A percentile compares a stretch with the other conserved stretches of the same genome.
Evolutionary conservation across 2,888 invertebrate genomes (phyloP).

Genomic region (Molanna angustata): DNA sequence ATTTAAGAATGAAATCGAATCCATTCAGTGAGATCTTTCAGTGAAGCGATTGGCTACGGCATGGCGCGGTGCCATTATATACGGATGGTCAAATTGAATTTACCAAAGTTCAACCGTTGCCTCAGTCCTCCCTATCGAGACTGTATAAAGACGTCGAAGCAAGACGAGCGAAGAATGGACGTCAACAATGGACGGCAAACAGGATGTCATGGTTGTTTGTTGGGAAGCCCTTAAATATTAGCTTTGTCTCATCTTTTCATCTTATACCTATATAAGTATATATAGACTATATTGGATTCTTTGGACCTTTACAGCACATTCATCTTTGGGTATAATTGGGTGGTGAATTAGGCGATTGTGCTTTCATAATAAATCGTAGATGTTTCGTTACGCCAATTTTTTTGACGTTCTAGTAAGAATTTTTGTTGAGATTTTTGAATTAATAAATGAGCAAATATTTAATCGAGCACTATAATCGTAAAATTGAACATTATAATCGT

Average conservation of each 20-base stretch:
- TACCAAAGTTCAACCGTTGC: conserved; percentile 23
- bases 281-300: no score
- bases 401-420: no score
- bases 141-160: conserved; percentile 29
- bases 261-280: no score
- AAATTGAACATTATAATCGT: no score
- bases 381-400: no score
- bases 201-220: conserved; percentile 29
- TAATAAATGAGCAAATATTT: no score
- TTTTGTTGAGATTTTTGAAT: no score
- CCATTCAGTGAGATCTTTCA: conserved; percentile 21
- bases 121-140: conserved; percentile 23
- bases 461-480: no score
- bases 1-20: conserved; percentile 22
- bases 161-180: conserved; percentile 22
- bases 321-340: no score
- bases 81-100: conserved; percentile 30
- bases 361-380: no score
- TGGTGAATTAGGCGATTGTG: no score
- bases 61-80: conserved; percentile 19
- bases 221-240: neutral
- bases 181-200: conserved; percentile 26
- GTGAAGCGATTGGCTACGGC: conserved; percentile 25
- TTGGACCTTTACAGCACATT: no score
- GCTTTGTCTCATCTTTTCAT: neutral